Conservation (phyloP, 2,797 vertebrate genomes). For the Gymnoscopelus microlampas region DNA sequence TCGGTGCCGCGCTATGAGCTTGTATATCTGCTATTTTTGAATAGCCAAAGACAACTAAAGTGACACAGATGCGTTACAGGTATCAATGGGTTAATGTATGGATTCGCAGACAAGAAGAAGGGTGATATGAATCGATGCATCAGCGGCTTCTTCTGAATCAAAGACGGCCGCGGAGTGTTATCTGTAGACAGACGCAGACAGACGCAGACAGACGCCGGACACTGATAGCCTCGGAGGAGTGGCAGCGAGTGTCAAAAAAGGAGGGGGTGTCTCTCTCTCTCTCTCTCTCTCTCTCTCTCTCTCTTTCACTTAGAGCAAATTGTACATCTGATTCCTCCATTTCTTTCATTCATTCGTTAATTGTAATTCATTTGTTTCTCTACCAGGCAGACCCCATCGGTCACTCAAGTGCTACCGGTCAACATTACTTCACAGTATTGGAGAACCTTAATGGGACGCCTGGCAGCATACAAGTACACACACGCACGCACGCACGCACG, state of each 20-base stretch:
- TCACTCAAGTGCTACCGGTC: too few species aligned
- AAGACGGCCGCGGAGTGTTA: constrained; percentile 62
- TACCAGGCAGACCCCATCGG: too few species aligned
- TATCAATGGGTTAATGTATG: too few species aligned
- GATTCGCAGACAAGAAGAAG: constrained; percentile 68
- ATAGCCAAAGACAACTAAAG: too few species aligned
- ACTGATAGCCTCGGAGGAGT: constrained; percentile 56
- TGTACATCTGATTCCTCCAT: constrained; percentile 13
- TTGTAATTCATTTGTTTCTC: too few species aligned
- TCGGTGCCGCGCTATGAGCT: too few species aligned
- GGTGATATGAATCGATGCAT: constrained; percentile 76
- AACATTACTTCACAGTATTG: too few species aligned
- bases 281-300: not conserved
- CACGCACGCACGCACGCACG: not conserved
- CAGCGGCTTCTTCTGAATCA: constrained; percentile 67
- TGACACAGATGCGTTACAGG: too few species aligned
- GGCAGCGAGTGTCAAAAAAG: constrained; percentile 45
- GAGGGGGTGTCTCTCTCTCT: constrained; percentile 37
- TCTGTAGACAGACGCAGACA: constrained; percentile 60
- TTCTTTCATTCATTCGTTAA: not conserved
- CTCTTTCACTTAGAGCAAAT: constrained; percentile 9
- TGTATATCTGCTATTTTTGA: too few species aligned
- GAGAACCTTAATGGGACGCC: too few species aligned
- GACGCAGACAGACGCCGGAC: constrained; percentile 58
- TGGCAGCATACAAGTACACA: not conserved